Evolutionary conservation across 2,888 invertebrate genomes (phyloP), one percentile per base, ranked within the genome.

Genomic region (Bembecia ichneumoniformis): DNA sequence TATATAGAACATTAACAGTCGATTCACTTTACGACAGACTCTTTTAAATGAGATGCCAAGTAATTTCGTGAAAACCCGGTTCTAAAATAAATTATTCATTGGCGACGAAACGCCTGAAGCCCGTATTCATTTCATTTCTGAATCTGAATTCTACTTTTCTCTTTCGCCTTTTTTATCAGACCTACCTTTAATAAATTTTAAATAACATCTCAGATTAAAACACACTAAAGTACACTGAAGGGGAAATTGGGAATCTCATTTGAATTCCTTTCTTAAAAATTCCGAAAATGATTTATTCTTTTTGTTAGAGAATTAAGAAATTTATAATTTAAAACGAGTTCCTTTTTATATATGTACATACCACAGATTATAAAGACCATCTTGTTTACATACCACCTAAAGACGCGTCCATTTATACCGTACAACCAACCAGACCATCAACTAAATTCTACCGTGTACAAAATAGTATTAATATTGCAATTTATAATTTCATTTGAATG

Each of bases 81-180:
- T 81, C 78, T 74, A 78, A 82, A 77, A 87, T 87, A 87, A 86
- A 86, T 87, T 84, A 87, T 86, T 87, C 86, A 87, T 84, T 69
- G 78, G 77, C 82, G 83, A 83, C 83, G 84, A 82, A 84, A 82
- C 77, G 84, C 84, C 82, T 71, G 71, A 74, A 81, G 83, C 74
- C 68, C 82, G 82, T 83, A 84, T 86, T 87, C 83, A 86, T 86
- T 87, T 84, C 84, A 84, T 84, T 87, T 82, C 82, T 72, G 78
- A 83, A 83, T 83, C 84, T 77, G 75, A 82, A 83, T 77, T 72
- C 68, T 74, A 78, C 79, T 80, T 82, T 81, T 77, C 71, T 62
- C 69, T 68, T 71, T 70, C 68, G 61, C 63, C 68, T 72, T 76
- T 78, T 79, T 77, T 81, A 75, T 74, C 71, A 74, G 77, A 74